Base-by-base conservation (phyloP, 2,113 vertebrate species). In the Neotoma lepida region DNA sequence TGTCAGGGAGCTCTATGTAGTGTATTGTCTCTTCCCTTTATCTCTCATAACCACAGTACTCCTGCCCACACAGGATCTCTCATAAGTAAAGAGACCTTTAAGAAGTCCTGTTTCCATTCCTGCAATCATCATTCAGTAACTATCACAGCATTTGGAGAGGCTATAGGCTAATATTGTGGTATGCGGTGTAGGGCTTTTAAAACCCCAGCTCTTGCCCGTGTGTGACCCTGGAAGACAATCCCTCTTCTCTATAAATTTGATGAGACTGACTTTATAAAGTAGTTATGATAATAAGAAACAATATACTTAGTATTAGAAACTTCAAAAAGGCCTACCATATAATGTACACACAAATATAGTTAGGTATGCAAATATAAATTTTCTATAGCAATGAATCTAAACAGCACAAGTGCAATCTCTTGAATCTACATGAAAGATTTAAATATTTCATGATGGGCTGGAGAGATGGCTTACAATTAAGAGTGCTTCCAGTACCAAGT, bases 401-500 rank as follows among this genome's bases (percentile, higher is more conserved):
- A 94, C 80, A 26, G 80, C 74, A 68, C n/a, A 87, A 95, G 30
- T 90, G 1, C 22, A 87, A 78, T 84, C 92, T 33, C 63, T 78
- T 86, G n/a, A 73, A 78, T 58, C 68, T 56, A 81, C 39, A 86
- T 24, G 44, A 92, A 71, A 61, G 18, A 90, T 86, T 94, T 90
- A 96, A 63, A 63, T 44, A 24, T 58, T 85, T 85, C 58, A 33
- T 20, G 39, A 64, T 63, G 26, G 46, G 6, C 14, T 87, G 44
- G 64, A 87, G 22, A 70, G 14, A 22, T 54, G 6, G 13, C 81
- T 84, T 8, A 9, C 15, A 63, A 39, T 44, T 63, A 28, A 30
- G 26, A 63, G 58, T 56, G 35, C 51, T 81, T 58, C 78, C 22
- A n/a, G 54, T 28, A 64, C 28, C 9, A 46, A 49, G 82, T 86